Base-by-base conservation (phyloP, 2,797 vertebrate genomes). In the Meda fulgida region DNA sequence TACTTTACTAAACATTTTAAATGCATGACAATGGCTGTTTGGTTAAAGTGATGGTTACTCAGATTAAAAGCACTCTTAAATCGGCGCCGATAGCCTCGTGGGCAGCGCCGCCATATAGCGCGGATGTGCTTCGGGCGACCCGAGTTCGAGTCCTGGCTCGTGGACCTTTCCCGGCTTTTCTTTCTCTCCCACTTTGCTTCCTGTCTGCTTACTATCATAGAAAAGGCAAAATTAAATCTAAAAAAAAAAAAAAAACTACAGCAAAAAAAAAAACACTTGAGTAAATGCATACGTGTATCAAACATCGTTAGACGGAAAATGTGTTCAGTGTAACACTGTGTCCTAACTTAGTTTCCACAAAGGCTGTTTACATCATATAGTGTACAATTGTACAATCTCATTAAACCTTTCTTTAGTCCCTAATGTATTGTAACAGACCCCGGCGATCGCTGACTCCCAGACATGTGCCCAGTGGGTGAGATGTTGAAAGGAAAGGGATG, bases 401-500 rank as follows among this genome's bases (percentile, higher is more conserved):
- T 82, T 73, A 43, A 63, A 73, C 18, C 69, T 55, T 46, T 60
- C 26, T 43, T 26, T 7, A 38, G 51, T 36, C 53, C 36, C 18
- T 80, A 65, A 46, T 60, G 69, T 60, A 70, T 55, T 81, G 7
- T 46, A 69, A 55, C 48, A 67, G 38, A 75, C 70, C 53, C 53
- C 5, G 21, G 48, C 40, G 82, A 55, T 26, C 13, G 3, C 67
- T 46, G 55, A 19, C 31, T 23, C 26, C 72, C 82, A 16, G 10
- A 34, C 53, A 51, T 85, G 40, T 73, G 67, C 53, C 29, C 51
- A 79, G 53, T 79, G 76, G 26, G 40, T 80, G 77, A 78, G 66
- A 40, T 69, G 73, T 46, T 31, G 48, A 60, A 26, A 29, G 84
- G 69, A 65, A 80, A 55, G 73, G 84, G 77, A 85, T 65, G 55